phyloP scores from a whole-genome alignment of 2,113 vertebrate genomes.

The Eidolon helvum region DNA sequence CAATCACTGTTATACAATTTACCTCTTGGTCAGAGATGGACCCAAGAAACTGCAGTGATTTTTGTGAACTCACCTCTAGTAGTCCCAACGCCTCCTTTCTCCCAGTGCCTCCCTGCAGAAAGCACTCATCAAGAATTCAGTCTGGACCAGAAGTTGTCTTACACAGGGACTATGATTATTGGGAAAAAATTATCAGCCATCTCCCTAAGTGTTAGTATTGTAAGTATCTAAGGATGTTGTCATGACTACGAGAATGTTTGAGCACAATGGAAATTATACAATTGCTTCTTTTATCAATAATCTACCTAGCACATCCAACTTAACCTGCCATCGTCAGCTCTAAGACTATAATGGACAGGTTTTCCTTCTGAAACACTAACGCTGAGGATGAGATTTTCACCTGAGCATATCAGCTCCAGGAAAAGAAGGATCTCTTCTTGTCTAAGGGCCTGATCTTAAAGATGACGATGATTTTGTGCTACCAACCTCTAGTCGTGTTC shows the following conservation, averaged over 20 bases:
- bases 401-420: not conserved
- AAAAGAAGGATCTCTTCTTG: not conserved
- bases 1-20: not conserved
- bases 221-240: constrained; percentile 44
- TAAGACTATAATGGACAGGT: not conserved
- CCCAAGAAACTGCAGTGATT: not conserved
- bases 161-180: not conserved
- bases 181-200: constrained; percentile 41
- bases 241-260: constrained; percentile 49
- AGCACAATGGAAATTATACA: constrained; percentile 30
- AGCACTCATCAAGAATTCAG: not conserved
- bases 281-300: constrained; percentile 56
- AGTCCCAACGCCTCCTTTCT: not conserved
- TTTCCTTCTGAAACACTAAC: not conserved
- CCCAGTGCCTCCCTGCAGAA: not conserved
- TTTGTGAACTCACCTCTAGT: not conserved
- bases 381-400: not conserved
- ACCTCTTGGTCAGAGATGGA: not conserved
- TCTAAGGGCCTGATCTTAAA: not conserved
- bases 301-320: not conserved
- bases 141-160: not conserved
- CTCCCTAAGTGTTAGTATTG: not conserved
- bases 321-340: not conserved
- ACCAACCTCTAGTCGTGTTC: not conserved
- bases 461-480: not conserved